phyloP scores from a whole-genome alignment of 2,888 invertebrate genomes.

The Plebejus anna region DNA sequence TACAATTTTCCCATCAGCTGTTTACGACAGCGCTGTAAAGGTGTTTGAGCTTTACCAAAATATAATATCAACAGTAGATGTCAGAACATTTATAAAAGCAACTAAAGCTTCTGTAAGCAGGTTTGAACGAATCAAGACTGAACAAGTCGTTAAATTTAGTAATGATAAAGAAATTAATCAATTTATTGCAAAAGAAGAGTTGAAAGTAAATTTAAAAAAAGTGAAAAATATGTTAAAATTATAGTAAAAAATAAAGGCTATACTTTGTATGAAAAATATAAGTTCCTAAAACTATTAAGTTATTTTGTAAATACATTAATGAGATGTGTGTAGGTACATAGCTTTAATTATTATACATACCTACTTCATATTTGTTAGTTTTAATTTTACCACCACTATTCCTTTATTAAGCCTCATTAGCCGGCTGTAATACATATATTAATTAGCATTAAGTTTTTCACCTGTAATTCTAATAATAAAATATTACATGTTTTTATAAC shows the following conservation, averaged over 20 bases:
- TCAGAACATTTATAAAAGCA: slow-evolving; percentile 37
- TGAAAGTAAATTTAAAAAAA: slow-evolving; percentile 26
- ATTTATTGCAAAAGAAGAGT: slow-evolving; percentile 37
- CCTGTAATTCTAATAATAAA: too few relatives aligned
- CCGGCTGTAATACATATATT: too few relatives aligned
- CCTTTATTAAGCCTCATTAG: too few relatives aligned
- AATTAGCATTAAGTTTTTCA: not conserved
- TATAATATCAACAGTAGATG: slow-evolving; percentile 34
- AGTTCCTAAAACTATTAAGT: too few relatives aligned
- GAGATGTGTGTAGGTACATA: not conserved
- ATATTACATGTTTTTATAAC: too few relatives aligned
- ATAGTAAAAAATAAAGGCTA: not conserved
- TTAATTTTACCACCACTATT: not conserved
- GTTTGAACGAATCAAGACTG: slow-evolving; percentile 41
- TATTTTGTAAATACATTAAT: not conserved
- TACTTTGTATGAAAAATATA: too few relatives aligned
- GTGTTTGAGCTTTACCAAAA: slow-evolving; percentile 36
- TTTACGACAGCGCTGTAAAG: slow-evolving; percentile 17
- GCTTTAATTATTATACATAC: not conserved
- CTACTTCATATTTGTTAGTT: not conserved
- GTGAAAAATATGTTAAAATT: not conserved
- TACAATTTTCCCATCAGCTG: slow-evolving; percentile 38
- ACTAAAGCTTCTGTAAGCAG: slow-evolving; percentile 36
- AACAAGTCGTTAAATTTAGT: slow-evolving; percentile 38
- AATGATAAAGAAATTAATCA: slow-evolving; percentile 39